Evolutionary conservation across 2,888 invertebrate species (phyloP), one percentile per base, ranked within the genome.

Genomic region (Lumbricus terrestris): DNA sequence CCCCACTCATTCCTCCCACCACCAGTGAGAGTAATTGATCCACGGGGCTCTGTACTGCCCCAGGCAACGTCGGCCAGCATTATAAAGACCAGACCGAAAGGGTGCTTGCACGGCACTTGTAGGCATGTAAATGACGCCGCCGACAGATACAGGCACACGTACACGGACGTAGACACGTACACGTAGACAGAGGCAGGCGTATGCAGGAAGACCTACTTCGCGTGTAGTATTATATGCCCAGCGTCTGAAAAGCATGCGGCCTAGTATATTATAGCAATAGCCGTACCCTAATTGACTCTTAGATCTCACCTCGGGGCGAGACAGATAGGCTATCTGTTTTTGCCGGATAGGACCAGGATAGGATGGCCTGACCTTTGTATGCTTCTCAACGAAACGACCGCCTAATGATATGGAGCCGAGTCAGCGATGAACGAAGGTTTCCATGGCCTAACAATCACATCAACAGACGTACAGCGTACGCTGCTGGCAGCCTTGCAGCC

Each of bases 291-390:
- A 85, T 85, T 85, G 85, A 85, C 85, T 85, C 85, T 85, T 35
- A 85, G 35, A 85, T 85, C 85, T 34, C 85, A 85, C 34, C 85
- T 34, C 85, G 20, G 85, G n/a, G 85, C 85, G 20, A 85, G 85
- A 85, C 85, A 37, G 85, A 85, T 37, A 85, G 85, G 23, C 34
- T 85, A 37, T 37, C 85, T 34, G 37, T 85, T 85, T 85, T 85
- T 85, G 85, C 85, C 29, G 69, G 29, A n/a, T 85, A 34, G 37
- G 85, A 85, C 35, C 85, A n/a, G 69, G 29, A n/a, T 85, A 34
- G 37, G 85, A 85, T 85, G 85, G 85, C 34, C 35, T 85, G 85
- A 85, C 85, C 85, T 85, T 85, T 85, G 35, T 85, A 18, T 37
- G 34, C 35, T 35, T 37, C 85, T 85, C 69, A 69, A n/a, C 69